Conservation (phyloP, 2,113 vertebrate genomes). For the Myrmecophaga tridactyla region DNA sequence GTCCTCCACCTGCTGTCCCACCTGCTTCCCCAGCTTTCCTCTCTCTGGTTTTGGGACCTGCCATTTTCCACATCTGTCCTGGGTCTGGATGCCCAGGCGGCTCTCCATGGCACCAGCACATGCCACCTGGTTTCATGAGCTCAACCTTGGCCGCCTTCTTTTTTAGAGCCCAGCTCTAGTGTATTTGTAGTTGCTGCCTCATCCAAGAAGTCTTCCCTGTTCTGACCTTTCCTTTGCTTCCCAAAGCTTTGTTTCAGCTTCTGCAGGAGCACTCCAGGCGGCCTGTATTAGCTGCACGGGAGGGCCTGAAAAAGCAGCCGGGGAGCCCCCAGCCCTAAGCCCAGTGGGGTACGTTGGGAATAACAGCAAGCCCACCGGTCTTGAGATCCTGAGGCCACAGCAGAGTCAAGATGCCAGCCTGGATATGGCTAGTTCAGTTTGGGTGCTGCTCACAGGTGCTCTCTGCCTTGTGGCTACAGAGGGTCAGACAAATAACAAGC, state of each 20-base stretch:
- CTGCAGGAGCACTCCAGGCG: background rate
- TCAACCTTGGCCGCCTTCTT: background rate
- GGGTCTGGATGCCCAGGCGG: background rate
- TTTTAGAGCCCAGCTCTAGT: background rate
- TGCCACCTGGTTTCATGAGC: too few relatives aligned
- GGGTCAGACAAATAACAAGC: fast-evolving
- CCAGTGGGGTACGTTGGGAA: fast-evolving
- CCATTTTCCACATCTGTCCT: too few relatives aligned
- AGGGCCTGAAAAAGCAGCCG: background rate
- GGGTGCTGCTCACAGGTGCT: background rate
- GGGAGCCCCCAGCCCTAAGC: fast-evolving
- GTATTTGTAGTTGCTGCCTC: background rate
- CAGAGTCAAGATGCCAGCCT: background rate
- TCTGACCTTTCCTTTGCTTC: background rate
- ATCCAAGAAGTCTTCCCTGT: background rate
- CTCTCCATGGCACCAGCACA: fast-evolving
- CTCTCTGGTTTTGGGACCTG: background rate
- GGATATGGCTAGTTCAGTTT: background rate
- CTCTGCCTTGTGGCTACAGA: fast-evolving
- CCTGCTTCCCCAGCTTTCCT: background rate
- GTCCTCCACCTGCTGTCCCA: background rate
- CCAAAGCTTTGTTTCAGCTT: background rate
- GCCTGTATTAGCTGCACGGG: fast-evolving
- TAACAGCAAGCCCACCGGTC: fast-evolving
- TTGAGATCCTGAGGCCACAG: background rate